Percentiles rank a stretch among this genome's conserved stretches.
Evolutionary conservation across 2,113 vertebrate genomes (phyloP).

Genomic region (Macrotis lagotis): DNA sequence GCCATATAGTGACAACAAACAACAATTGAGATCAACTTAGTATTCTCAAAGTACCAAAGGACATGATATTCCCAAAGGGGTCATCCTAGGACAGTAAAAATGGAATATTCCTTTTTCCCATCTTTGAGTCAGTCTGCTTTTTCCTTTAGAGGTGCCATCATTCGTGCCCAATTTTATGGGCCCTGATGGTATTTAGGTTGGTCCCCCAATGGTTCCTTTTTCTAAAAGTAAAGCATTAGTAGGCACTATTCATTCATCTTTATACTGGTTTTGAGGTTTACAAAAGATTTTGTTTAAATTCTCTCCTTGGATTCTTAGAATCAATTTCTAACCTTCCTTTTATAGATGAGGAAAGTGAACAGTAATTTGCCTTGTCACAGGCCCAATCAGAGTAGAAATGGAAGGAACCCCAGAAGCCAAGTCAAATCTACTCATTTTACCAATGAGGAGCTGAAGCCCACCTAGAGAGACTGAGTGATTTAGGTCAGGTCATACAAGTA

Average conservation of each 20-base stretch:
- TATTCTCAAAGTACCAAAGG: slow-evolving; percentile 25
- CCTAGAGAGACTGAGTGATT: not conserved
- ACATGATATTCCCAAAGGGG: slow-evolving; percentile 5
- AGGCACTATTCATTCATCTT: not conserved
- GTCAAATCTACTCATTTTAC: not conserved
- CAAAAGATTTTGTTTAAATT: not conserved
- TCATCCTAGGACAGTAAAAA: not conserved
- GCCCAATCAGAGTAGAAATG: not conserved
- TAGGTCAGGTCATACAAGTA: not conserved
- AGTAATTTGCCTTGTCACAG: not conserved
- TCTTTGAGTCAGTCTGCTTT: not conserved
- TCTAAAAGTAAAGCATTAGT: not conserved
- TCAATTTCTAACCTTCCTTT: not conserved
- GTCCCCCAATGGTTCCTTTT: not conserved
- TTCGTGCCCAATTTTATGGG: not conserved
- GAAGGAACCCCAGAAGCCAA: not conserved
- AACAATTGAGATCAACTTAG: slow-evolving; percentile 20
- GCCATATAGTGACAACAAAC: not conserved
- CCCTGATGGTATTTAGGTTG: not conserved
- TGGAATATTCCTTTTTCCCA: not conserved
- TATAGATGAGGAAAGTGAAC: not conserved
- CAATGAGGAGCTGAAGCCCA: not conserved
- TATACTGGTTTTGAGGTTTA: not conserved
- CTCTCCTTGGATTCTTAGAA: not conserved
- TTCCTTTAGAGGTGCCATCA: not conserved